Base-by-base conservation (phyloP, 1,140 invertebrate species). In the Trichonephila clavipes region DNA sequence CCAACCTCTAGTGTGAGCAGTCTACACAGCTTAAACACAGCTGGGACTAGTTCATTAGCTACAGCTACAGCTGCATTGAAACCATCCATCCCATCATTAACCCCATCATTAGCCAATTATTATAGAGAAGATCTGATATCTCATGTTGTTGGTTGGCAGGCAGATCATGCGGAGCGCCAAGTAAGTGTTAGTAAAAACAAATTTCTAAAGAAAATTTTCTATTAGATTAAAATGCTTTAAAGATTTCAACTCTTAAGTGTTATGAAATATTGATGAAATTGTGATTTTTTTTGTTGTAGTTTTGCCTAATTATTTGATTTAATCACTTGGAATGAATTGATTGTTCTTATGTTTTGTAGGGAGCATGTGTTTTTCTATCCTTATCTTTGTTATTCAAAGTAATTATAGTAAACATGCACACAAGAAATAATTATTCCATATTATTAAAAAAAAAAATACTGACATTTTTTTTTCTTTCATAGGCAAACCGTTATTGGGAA, bases 111-210 rank as follows among this genome's bases (percentile, higher is more conserved):
- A 95, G 97, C 98, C 94, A 98, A 99, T 96, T 98, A 99, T 96
- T 98, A 98, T 96, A 97, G 98, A 94, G 97, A 98, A 95, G 98
- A 99, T 96, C 96, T 99, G 94, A 98, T 98, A 94, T 97, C 97
- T 95, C 99, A 99, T 96, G 98, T 99, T 90, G 97, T 97, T 94
- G 98, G 98, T 83, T 99, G 98, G 98, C 98, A 98, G 92, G 98
- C 98, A 21, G 98, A 99, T 95, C 97, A 97, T 95, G 96, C 98
- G 94, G 98, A 99, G 96, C 98, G 98, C 97, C 98, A 99, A 97
- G 98, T 99, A 96, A 92, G 94, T 24, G 62, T 21, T 19, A 64
- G 21, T 19, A 64, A 64, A 18, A 64, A 64, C 14, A 64, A 51
- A 1, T 51, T 7, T 51, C 51, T 10, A 12, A 51, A 51, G 7